Evolutionary conservation across 2,888 invertebrate species (phyloP).

Genomic region (Chelonus formosanus): DNA sequence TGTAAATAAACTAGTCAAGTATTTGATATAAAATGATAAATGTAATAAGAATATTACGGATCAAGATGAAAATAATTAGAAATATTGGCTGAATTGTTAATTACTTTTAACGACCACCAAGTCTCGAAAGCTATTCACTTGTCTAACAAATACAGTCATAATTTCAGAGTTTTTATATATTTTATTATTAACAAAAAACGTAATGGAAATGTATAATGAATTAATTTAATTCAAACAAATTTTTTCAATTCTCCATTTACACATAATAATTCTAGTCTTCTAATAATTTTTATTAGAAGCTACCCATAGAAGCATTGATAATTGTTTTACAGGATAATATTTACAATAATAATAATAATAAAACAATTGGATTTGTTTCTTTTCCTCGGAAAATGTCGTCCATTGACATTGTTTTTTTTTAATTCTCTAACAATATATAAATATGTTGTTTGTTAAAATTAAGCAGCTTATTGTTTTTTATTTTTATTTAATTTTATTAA

Average conservation of each 20-base stretch:
- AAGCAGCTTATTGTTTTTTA: slow-evolving; percentile 15
- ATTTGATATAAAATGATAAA: too few relatives aligned
- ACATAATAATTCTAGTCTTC: neutral
- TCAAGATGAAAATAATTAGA: too few relatives aligned
- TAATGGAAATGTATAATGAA: slow-evolving; percentile 6
- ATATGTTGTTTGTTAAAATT: slow-evolving; percentile 30
- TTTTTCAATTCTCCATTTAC: neutral
- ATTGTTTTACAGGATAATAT: slow-evolving; percentile 20
- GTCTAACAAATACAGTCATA: slow-evolving; percentile 2
- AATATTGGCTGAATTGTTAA: too few relatives aligned
- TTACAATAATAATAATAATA: slow-evolving; percentile 28
- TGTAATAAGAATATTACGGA: too few relatives aligned
- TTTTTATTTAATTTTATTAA: slow-evolving; percentile 23
- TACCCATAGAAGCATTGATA: slow-evolving; percentile 2
- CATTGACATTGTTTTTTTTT: neutral
- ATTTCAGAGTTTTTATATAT: neutral
- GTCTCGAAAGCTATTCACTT: slow-evolving; percentile 19
- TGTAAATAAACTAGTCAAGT: too few relatives aligned
- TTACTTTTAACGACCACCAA: too few relatives aligned
- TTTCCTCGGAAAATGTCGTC: too few relatives aligned
- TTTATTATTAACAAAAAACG: slow-evolving; percentile 4
- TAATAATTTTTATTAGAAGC: slow-evolving; percentile 2
- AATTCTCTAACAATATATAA: slow-evolving; percentile 24
- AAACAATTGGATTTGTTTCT: slow-evolving; percentile 5
- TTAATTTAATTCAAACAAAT: neutral